Conservation (phyloP, 2,888 invertebrate species). For the Marronus borbonicus region DNA sequence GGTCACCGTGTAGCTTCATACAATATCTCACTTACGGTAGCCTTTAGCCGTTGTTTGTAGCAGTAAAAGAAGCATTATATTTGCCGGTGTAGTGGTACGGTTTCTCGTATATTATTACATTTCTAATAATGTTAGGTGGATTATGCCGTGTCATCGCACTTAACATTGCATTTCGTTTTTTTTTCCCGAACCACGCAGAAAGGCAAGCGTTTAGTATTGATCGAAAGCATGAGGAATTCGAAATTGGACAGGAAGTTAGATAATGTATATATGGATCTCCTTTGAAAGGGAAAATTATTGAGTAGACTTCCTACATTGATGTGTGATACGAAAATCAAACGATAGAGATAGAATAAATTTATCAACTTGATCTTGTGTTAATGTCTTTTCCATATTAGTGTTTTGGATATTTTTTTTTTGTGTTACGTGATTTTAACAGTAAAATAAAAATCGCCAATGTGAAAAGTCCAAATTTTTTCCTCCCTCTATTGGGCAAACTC, state of each 20-base stretch:
- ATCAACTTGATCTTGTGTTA: too few species aligned
- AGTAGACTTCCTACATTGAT: too few species aligned
- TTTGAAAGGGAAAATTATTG: too few species aligned
- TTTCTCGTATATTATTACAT: constrained; percentile 1
- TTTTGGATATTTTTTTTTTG: too few species aligned
- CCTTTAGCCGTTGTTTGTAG: neutral
- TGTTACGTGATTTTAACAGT: too few species aligned
- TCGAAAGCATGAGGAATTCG: constrained; percentile 3
- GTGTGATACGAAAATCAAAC: too few species aligned
- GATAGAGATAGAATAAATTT: too few species aligned
- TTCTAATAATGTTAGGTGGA: neutral
- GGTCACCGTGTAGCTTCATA: constrained; percentile 44
- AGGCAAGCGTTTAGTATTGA: neutral
- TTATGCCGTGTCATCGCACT: neutral
- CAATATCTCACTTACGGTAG: constrained; percentile 33
- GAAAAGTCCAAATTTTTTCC: too few species aligned
- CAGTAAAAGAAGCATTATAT: neutral
- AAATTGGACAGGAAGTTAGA: constrained; percentile 6
- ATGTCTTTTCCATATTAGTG: too few species aligned
- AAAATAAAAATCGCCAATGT: too few species aligned
- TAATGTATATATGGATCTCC: neutral
- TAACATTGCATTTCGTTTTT: neutral
- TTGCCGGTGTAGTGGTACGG: neutral
- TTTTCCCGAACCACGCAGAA: neutral
- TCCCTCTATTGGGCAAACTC: too few species aligned